Percentiles rank a stretch among this genome's conserved stretches.
These are phyloP conservation scores for Clytia hemisphaerica DNA, from an alignment of 30 jellyfish, hydroid and myxozoan species.

Conservation along the genomic window DNA sequence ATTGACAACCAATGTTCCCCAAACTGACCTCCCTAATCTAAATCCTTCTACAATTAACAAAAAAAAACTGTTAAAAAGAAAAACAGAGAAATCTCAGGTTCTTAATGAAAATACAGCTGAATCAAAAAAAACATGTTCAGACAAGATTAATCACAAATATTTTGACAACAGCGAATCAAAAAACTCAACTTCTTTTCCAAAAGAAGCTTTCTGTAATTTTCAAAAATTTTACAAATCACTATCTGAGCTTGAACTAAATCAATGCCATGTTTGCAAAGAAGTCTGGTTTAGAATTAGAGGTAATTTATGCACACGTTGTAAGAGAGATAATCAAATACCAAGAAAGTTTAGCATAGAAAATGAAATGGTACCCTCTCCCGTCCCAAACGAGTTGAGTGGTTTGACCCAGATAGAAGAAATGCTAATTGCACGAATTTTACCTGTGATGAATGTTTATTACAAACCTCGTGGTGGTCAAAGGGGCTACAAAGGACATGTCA, in stretches of 20 bases:
- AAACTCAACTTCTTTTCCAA: too few species aligned
- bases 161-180: too few species aligned
- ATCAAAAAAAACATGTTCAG: too few species aligned
- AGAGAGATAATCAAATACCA: constrained; percentile 16
- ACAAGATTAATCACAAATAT: too few species aligned
- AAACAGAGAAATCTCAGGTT: too few species aligned
- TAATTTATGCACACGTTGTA: constrained; percentile 23
- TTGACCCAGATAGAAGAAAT: constrained; percentile 47
- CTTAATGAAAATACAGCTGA: too few species aligned
- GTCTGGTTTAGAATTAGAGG: constrained; percentile 8
- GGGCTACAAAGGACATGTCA: constrained; percentile 47
- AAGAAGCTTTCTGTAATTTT: background rate
- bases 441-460: constrained; percentile 35
- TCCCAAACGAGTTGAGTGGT: constrained; percentile 40
- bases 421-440: constrained; percentile 41
- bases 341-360: constrained; percentile 29
- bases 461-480: constrained; percentile 49
- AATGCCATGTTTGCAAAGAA: constrained; percentile 21
- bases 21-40: too few species aligned
- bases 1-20: too few species aligned
- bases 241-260: background rate
- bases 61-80: too few species aligned
- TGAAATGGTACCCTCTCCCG: constrained; percentile 47
- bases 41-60: too few species aligned
- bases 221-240: background rate